Conservation (phyloP, 2,113 vertebrate genomes). For the Siphamia tubifer region DNA sequence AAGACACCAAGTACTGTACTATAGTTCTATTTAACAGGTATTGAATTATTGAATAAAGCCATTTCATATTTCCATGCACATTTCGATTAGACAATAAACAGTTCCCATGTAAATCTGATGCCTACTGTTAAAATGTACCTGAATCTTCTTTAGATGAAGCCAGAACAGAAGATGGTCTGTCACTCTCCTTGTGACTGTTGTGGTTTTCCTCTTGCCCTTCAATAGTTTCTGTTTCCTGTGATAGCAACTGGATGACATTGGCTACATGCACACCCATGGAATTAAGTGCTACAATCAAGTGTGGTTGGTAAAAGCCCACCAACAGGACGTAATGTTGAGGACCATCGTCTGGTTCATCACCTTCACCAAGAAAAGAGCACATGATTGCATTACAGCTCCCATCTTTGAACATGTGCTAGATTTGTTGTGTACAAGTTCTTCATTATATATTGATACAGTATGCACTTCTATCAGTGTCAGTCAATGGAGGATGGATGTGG, state of each 20-base stretch:
- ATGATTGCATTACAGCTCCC: background rate
- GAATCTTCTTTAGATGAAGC: conserved; percentile 18
- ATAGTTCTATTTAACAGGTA: too few relatives aligned
- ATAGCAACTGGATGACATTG: conserved; percentile 86
- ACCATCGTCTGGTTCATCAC: conserved; percentile 93
- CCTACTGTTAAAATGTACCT: too few relatives aligned
- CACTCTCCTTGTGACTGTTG: background rate
- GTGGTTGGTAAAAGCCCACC: conserved; percentile 84
- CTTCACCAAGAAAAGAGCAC: conserved; percentile 66
- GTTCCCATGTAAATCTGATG: too few relatives aligned
- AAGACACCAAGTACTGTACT: too few relatives aligned
- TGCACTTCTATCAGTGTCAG: too few relatives aligned
- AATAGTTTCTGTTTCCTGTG: conserved; percentile 59
- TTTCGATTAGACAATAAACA: too few relatives aligned
- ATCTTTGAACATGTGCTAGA: too few relatives aligned
- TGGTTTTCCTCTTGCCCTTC: background rate
- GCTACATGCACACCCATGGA: conserved; percentile 84
- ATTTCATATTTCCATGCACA: too few relatives aligned
- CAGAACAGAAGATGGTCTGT: background rate
- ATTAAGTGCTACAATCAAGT: conserved; percentile 80
- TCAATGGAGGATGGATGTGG: too few relatives aligned
- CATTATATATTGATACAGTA: too few relatives aligned
- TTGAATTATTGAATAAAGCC: too few relatives aligned
- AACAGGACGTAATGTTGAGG: conserved; percentile 90
- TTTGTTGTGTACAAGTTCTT: too few relatives aligned